A percentile compares a stretch with the other conserved stretches of the same genome.
Conservation (phyloP, 2,888 invertebrate genomes). For the Adineta ricciae region DNA sequence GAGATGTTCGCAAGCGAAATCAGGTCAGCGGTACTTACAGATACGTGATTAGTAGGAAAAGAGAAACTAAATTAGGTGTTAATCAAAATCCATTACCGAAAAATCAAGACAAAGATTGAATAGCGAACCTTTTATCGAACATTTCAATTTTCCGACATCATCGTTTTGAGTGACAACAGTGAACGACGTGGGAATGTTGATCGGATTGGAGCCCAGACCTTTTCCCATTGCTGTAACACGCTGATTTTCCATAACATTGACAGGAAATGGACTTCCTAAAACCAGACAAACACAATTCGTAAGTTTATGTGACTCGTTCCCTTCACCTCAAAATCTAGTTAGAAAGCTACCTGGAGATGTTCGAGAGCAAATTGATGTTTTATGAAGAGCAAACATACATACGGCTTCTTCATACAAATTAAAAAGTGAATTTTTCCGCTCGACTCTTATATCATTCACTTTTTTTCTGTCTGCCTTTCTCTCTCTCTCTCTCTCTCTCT, state of each 20-base stretch:
- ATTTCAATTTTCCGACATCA: conserved; percentile 46
- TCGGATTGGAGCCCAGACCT: conserved; percentile 74
- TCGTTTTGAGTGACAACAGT: conserved; percentile 65
- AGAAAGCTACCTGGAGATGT: background rate
- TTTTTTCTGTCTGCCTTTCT: background rate
- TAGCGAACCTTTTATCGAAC: background rate
- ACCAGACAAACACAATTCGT: background rate
- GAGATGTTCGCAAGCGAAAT: background rate
- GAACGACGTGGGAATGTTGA: conserved; percentile 73
- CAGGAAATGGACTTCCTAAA: conserved; percentile 43
- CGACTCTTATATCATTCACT: background rate
- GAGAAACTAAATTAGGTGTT: background rate
- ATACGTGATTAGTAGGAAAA: background rate
- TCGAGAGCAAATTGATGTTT: background rate
- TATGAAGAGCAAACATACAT: too few relatives aligned
- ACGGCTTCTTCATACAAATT: background rate
- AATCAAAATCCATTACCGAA: background rate
- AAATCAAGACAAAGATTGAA: background rate
- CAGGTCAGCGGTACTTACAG: background rate
- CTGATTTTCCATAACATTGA: conserved; percentile 50
- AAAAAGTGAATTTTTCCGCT: background rate
- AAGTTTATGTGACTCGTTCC: background rate
- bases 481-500: background rate
- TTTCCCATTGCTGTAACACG: conserved; percentile 68
- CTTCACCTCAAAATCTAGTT: background rate